Evolutionary conservation across 37 sponge, comb jelly and placozoan genomes (phyloP).

Genomic region (Theonella swinhoei): DNA sequence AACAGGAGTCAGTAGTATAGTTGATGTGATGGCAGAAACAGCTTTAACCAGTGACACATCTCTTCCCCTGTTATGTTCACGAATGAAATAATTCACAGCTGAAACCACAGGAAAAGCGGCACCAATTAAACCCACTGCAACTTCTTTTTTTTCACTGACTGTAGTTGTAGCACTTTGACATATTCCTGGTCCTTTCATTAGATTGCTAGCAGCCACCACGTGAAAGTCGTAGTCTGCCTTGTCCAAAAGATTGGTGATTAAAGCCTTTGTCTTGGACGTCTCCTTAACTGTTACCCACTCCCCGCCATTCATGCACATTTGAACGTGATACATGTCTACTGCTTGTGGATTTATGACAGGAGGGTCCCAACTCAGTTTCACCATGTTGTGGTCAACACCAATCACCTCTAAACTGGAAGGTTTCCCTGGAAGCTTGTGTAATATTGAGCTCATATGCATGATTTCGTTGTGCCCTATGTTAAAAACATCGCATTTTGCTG

Average conservation of each 20-base stretch:
- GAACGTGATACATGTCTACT: not conserved
- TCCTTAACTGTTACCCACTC: not conserved
- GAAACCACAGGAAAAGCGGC: not conserved
- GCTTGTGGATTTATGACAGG: not conserved
- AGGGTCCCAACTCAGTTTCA: not conserved
- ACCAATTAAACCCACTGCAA: not conserved
- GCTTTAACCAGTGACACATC: not conserved
- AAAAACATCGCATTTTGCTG: constrained; percentile 43
- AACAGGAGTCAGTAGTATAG: not conserved
- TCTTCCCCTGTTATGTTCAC: not conserved
- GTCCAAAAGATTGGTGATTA: not conserved
- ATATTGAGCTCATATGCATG: not conserved
- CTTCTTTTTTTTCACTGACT: not conserved
- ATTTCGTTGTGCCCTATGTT: not conserved
- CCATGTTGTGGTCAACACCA: too few species aligned
- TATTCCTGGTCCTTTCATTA: not conserved
- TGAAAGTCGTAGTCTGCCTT: not conserved
- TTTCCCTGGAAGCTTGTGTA: not conserved
- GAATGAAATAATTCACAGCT: not conserved
- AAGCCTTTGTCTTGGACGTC: not conserved
- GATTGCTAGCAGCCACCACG: not conserved
- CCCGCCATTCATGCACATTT: not conserved
- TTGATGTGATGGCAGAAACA: not conserved
- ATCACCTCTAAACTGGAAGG: not conserved
- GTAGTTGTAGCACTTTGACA: not conserved